Percentiles rank a stretch among this genome's conserved stretches.
Conservation (phyloP, 2,113 vertebrate species). For the Hassar affinis region DNA sequence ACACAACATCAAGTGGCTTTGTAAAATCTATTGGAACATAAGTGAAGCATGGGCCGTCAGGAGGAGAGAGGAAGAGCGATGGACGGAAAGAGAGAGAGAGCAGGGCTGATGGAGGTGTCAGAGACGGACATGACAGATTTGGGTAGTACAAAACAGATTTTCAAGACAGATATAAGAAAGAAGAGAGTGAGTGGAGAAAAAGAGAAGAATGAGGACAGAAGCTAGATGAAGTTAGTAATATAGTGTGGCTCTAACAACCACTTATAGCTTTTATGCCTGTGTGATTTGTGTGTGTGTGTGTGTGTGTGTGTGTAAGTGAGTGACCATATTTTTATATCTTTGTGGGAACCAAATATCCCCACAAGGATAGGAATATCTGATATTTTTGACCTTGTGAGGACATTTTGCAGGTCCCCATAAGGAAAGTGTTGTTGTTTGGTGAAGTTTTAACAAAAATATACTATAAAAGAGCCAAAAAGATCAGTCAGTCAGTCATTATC, state of each 20-base stretch:
- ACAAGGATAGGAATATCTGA: too few species aligned
- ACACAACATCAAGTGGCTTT: constrained; percentile 29
- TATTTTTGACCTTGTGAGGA: too few species aligned
- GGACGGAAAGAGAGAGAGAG: background rate
- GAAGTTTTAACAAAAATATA: too few species aligned
- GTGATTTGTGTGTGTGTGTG: background rate
- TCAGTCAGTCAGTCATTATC: too few species aligned
- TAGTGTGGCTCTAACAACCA: background rate
- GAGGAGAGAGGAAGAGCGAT: background rate
- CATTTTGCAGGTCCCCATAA: too few species aligned
- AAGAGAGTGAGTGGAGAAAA: constrained; percentile 22
- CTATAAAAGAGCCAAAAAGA: too few species aligned
- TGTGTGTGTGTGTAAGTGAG: too few species aligned
- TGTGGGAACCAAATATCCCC: too few species aligned
- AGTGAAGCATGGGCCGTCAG: constrained; percentile 33
- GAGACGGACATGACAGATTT: constrained; percentile 1
- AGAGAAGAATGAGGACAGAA: too few species aligned
- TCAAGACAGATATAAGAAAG: background rate
- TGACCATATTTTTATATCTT: too few species aligned
- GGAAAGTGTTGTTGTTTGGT: too few species aligned
- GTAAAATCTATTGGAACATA: constrained; percentile 52
- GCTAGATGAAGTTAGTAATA: background rate
- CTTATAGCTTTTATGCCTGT: background rate
- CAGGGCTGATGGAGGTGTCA: background rate
- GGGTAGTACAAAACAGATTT: background rate